Conservation (phyloP, 2,888 invertebrate species). For the Drosophila pullipes region DNA sequence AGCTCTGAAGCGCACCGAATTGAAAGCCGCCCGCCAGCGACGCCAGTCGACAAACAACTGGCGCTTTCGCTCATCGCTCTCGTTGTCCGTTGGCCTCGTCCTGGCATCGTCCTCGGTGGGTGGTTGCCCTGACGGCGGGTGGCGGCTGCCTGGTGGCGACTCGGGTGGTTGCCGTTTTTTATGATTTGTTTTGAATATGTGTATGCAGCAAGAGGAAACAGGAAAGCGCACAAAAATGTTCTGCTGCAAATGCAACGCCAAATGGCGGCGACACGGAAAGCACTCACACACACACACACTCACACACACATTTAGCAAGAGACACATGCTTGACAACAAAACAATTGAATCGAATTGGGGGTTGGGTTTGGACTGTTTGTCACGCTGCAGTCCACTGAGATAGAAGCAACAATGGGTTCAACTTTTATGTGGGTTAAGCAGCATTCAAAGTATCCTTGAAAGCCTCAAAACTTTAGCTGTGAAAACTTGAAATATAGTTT, state of each 20-base stretch:
- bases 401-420: slow-evolving; percentile 42
- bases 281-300: slow-evolving; percentile 30
- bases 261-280: slow-evolving; percentile 55
- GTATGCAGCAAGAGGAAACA: slow-evolving; percentile 66
- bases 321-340: slow-evolving; percentile 55
- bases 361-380: background rate
- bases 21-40: slow-evolving; percentile 66
- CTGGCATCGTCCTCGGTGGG: slow-evolving; percentile 44
- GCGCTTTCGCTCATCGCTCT: slow-evolving; percentile 40
- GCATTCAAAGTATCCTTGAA: slow-evolving; percentile 7
- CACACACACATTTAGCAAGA: slow-evolving; percentile 19
- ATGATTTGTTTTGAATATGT: slow-evolving; percentile 78
- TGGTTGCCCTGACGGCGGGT: slow-evolving; percentile 38
- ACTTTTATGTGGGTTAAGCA: slow-evolving; percentile 45
- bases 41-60: slow-evolving; percentile 77
- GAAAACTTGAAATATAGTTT: background rate
- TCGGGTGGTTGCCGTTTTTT: slow-evolving; percentile 48
- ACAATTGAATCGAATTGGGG: slow-evolving; percentile 44
- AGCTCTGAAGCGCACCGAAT: slow-evolving; percentile 18
- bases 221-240: slow-evolving; percentile 63
- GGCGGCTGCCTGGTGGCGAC: slow-evolving; percentile 18
- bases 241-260: slow-evolving; percentile 59
- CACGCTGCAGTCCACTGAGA: slow-evolving; percentile 39
- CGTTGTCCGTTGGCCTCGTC: slow-evolving; percentile 37
- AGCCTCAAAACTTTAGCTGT: slow-evolving; percentile 15